These are phyloP conservation scores for Drosophila picticornis DNA, from an alignment of 2,888 invertebrate species.

Conservation along the genomic window DNA sequence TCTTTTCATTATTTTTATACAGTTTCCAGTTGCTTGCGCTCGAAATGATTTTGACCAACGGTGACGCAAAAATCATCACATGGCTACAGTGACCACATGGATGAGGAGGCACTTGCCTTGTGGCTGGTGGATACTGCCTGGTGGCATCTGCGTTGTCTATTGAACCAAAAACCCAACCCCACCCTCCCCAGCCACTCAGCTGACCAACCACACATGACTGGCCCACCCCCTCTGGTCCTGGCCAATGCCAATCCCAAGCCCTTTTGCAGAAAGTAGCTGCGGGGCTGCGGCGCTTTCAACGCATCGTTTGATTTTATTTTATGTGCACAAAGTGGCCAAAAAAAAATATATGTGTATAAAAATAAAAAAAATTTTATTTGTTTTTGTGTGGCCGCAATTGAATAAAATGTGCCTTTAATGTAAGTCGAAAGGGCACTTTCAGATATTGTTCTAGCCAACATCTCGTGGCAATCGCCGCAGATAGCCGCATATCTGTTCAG, in stretches of 20 bases:
- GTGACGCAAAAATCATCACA: slow-evolving; percentile 81
- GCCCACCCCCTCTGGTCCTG: background rate
- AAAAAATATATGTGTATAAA: slow-evolving; percentile 25
- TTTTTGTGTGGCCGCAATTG: slow-evolving; percentile 80
- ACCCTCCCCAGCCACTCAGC: slow-evolving; percentile 40
- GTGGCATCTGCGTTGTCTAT: slow-evolving; percentile 69
- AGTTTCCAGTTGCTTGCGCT: slow-evolving; percentile 83
- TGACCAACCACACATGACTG: slow-evolving; percentile 46
- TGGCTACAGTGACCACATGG: slow-evolving; percentile 42
- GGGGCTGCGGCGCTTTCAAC: slow-evolving; percentile 68
- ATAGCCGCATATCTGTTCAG: slow-evolving; percentile 6
- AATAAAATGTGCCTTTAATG: slow-evolving; percentile 82
- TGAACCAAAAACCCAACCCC: slow-evolving; percentile 65
- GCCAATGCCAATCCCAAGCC: slow-evolving; percentile 35
- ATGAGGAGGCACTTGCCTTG: slow-evolving; percentile 25
- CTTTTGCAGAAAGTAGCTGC: slow-evolving; percentile 62
- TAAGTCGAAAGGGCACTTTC: slow-evolving; percentile 56
- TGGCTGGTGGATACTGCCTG: slow-evolving; percentile 28
- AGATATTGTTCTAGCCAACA: slow-evolving; percentile 46
- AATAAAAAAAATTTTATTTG: slow-evolving; percentile 79
- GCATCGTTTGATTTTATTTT: slow-evolving; percentile 82
- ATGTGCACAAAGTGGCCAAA: slow-evolving; percentile 77
- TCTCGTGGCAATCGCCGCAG: slow-evolving; percentile 27
- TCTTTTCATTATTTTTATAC: slow-evolving; percentile 78
- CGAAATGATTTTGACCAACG: slow-evolving; percentile 81